Conservation (phyloP, 2,797 vertebrate genomes). For the Sebastes reedi region DNA sequence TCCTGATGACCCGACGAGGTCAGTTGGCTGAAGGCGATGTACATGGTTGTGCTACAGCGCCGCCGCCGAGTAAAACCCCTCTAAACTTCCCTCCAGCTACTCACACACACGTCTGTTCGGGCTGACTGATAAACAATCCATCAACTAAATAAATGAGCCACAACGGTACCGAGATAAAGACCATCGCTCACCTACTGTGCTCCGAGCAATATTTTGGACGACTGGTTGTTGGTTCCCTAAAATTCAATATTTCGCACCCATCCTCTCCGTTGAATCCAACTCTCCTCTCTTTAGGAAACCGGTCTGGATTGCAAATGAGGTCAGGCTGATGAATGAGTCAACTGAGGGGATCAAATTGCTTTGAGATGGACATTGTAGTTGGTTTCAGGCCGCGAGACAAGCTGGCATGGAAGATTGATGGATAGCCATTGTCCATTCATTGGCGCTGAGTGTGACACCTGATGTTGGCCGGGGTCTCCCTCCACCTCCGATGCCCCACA, state of each 20-base stretch:
- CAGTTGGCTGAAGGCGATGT: conserved; percentile 79
- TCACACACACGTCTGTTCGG: conserved; percentile 60
- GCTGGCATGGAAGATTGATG: conserved; percentile 82
- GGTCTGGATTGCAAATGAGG: conserved; percentile 76
- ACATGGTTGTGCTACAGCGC: conserved; percentile 60
- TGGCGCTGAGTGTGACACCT: conserved; percentile 73
- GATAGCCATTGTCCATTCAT: conserved; percentile 82
- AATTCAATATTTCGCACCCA: conserved; percentile 68
- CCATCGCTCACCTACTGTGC: conserved; percentile 56
- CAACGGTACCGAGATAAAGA: conserved; percentile 64
- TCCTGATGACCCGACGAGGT: conserved; percentile 83
- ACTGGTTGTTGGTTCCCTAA: conserved; percentile 47
- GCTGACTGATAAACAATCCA: conserved; percentile 81
- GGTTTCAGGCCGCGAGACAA: conserved; percentile 71
- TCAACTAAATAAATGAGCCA: conserved; percentile 77
- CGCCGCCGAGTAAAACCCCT: conserved; percentile 61
- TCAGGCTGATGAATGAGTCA: conserved; percentile 80
- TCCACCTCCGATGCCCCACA: conserved; percentile 57
- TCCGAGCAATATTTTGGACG: conserved; percentile 66
- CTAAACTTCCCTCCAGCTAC: conserved; percentile 76
- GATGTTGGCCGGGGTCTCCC: conserved; percentile 71
- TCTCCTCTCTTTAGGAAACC: conserved; percentile 50
- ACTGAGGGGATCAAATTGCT: conserved; percentile 79
- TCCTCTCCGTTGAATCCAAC: conserved; percentile 47
- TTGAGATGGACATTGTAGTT: conserved; percentile 81